A percentile compares a stretch with the other conserved stretches of the same genome.
phyloP scores from a whole-genome alignment of 2,888 invertebrate species.

The Drosophila gaucha region DNA sequence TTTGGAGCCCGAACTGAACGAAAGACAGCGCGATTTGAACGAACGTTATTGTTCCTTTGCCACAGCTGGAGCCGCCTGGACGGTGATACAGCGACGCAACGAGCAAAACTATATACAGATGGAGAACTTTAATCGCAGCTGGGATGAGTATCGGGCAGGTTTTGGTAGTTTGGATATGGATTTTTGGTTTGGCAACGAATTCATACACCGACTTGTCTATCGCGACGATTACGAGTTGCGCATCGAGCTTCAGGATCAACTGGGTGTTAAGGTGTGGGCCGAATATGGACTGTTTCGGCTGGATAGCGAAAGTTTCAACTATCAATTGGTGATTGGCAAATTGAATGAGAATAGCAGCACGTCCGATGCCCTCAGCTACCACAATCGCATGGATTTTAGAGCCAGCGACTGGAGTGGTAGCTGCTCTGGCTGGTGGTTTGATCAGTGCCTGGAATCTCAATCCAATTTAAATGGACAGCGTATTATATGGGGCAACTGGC shows the following conservation, averaged over 20 bases:
- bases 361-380: slow-evolving; percentile 86
- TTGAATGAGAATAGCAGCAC: slow-evolving; percentile 85
- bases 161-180: slow-evolving; percentile 86
- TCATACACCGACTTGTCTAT: slow-evolving; percentile 85
- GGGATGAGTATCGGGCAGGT: slow-evolving; percentile 86
- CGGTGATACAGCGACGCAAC: slow-evolving; percentile 86
- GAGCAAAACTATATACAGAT: slow-evolving; percentile 54
- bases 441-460: slow-evolving; percentile 80
- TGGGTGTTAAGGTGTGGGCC: slow-evolving; percentile 85
- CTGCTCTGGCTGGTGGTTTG: slow-evolving; percentile 87
- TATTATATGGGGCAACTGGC: slow-evolving; percentile 87
- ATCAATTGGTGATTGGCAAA: slow-evolving; percentile 84
- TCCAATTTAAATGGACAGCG: slow-evolving; percentile 81
- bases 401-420: slow-evolving; percentile 85
- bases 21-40: slow-evolving; percentile 83
- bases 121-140: slow-evolving; percentile 86
- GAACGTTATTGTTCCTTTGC: slow-evolving; percentile 85
- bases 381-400: slow-evolving; percentile 85
- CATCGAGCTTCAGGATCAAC: slow-evolving; percentile 86
- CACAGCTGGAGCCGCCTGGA: slow-evolving; percentile 86
- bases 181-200: slow-evolving; percentile 88
- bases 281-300: slow-evolving; percentile 85
- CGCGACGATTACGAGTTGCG: slow-evolving; percentile 84
- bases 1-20: slow-evolving; percentile 74
- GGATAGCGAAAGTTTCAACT: slow-evolving; percentile 84